These are phyloP conservation scores for Mus musculus DNA, from an alignment of 2,113 vertebrate species.

Conservation along the genomic window GRCm39 chr3:94896001-94896500, in stretches of 20 bases:
- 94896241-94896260: neutral
- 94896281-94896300: neutral
- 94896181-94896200: neutral
- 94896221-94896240: neutral
- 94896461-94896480: neutral
- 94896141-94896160: neutral
- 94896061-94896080: neutral
- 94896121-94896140: neutral
- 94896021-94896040: neutral
- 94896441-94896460: slow-evolving; percentile 20
- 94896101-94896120: neutral
- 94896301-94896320: neutral
- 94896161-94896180: neutral
- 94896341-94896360: neutral
- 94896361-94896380: neutral
- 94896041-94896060: neutral
- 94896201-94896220: neutral
- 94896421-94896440: neutral
- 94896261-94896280: neutral
- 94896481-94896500: slow-evolving; percentile 41
- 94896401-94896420: neutral
- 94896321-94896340: slow-evolving; percentile 18
- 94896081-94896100: neutral
- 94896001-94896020: neutral
- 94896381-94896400: neutral